Evolutionary conservation across 2,113 vertebrate species (phyloP).

Genomic region (Callipepla californica): DNA sequence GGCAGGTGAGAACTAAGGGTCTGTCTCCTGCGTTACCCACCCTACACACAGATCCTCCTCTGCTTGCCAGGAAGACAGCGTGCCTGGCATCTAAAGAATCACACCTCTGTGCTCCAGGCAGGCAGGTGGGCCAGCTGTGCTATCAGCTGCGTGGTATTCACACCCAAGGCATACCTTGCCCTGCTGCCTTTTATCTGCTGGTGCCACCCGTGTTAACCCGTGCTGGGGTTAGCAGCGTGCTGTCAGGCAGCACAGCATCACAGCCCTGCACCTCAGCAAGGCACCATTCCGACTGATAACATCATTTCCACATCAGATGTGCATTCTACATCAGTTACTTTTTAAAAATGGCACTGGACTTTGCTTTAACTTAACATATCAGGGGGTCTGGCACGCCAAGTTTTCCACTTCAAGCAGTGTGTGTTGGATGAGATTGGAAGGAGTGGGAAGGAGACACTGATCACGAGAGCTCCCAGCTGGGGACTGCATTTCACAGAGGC

Average conservation of each 20-base stretch:
- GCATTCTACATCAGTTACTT: neutral
- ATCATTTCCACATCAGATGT: neutral
- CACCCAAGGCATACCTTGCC: fast-evolving
- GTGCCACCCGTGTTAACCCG: neutral
- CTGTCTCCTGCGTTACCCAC: neutral
- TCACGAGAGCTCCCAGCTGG: neutral
- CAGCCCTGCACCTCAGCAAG: neutral
- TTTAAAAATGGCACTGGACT: neutral
- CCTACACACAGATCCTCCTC: neutral
- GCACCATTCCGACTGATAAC: neutral
- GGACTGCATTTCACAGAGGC: neutral
- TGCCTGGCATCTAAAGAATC: neutral
- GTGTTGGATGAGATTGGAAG: neutral
- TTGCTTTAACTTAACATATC: neutral
- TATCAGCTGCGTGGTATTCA: neutral
- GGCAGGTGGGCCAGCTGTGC: neutral
- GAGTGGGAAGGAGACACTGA: neutral
- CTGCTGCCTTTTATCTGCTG: neutral
- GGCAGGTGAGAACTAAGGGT: neutral
- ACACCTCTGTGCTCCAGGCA: neutral
- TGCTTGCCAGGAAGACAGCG: neutral
- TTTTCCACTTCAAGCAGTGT: neutral
- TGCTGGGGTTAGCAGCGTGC: neutral
- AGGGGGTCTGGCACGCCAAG: neutral
- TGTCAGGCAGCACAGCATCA: neutral